These are phyloP conservation scores for Trematocara stigmaticum DNA, from an alignment of 2,113 vertebrate genomes.

Conservation along the genomic window DNA sequence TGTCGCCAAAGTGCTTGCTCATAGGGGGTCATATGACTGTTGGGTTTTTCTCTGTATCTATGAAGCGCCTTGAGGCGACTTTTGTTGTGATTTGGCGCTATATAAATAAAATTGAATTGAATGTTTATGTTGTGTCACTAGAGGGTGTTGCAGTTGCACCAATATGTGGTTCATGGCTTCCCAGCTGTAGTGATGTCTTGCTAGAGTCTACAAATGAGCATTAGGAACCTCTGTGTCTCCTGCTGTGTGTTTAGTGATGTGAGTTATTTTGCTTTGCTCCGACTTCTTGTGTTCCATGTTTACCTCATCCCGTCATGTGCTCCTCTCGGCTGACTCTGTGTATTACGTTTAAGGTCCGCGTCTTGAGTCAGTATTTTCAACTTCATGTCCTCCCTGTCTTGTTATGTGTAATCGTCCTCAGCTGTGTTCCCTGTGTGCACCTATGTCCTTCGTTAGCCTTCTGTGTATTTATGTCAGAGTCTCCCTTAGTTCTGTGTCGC, in stretches of 20 bases:
- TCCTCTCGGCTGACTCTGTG: background rate
- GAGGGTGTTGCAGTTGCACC: background rate
- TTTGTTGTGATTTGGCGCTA: too few species aligned
- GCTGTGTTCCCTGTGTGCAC: background rate
- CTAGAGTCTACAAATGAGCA: background rate
- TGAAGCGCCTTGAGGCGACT: too few species aligned
- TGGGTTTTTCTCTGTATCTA: too few species aligned
- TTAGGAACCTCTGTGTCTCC: background rate
- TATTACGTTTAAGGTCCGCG: background rate
- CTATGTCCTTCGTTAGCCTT: background rate
- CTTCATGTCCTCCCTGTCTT: background rate
- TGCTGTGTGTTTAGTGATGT: background rate
- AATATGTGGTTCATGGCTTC: background rate
- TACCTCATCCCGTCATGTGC: background rate
- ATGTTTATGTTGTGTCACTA: background rate
- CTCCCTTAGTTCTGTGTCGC: background rate
- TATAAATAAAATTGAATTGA: too few species aligned
- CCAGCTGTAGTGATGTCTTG: background rate
- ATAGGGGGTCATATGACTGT: too few species aligned
- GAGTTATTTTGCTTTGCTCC: background rate
- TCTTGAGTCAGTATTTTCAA: background rate
- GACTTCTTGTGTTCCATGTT: background rate
- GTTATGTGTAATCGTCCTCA: background rate
- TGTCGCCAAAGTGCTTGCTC: too few species aligned
- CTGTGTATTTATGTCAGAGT: background rate